Evolutionary conservation across 2,113 vertebrate genomes (phyloP), one percentile per base, ranked within the genome.

Genomic region (Notothenia rossii): DNA sequence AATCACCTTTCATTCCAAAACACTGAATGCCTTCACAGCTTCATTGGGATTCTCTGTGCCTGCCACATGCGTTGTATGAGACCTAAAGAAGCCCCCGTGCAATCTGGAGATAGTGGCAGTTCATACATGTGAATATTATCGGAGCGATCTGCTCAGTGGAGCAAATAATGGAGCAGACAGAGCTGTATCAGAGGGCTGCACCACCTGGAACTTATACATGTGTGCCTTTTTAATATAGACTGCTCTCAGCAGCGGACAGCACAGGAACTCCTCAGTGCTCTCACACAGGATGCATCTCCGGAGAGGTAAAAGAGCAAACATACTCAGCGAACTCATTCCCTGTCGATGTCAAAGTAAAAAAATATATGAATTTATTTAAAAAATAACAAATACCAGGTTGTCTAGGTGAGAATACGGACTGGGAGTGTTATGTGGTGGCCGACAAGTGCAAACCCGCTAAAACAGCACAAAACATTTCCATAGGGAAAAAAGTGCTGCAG

Each of bases 41-140:
- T 62, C 25, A 85, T 75, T 86, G 73, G 55, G 63, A 90, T 84
- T 69, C 60, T 72, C 72, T 77, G 55, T 53, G 63, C 51, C 51
- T 80, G 61, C 58, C 51, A 25, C n/a, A 43, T 67, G 61, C 72
- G 71, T 67, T 77, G 45, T 68, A 13, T 66, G 55, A 77, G 67
- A 81, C 50, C 36, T 22, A 59, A 50, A 59, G 61, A 77, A 43
- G 46, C 25, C 74, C 33, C 72, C 15, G 45, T 66, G 86, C 79
- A 83, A 88, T 85, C 67, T 82, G 65, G 66, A 83, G 81, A 81
- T 75, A 79, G 75, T 11, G 45, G 61, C 72, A 54, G 55, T 69
- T 84, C 78, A 78, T 86, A 85, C 78, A 81, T 80, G 85, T 59
- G 72, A 84, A 89, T 75, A 49, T 69, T 86, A 89, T 89, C 84